These are phyloP conservation scores for Drosophila malerkotliana DNA, from an alignment of 1,140 invertebrate genomes.

Conservation along the genomic window DNA sequence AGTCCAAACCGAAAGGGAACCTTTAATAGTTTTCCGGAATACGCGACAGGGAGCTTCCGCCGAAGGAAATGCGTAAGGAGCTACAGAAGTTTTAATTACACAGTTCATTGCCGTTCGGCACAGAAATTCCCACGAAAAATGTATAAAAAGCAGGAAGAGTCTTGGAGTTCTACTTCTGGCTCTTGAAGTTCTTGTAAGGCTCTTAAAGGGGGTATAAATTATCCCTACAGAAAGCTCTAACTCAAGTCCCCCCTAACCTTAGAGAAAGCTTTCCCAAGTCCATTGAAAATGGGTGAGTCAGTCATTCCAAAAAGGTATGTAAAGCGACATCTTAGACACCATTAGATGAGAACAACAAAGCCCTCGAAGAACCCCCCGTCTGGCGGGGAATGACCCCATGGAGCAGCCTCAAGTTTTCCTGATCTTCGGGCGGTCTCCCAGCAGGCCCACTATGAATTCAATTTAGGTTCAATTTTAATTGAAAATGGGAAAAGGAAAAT, in stretches of 20 bases:
- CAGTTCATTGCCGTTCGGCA: slow-evolving; percentile 19
- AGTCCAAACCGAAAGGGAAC: slow-evolving; percentile 42
- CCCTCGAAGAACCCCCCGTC: slow-evolving; percentile 14
- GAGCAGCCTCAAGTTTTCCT: slow-evolving; percentile 20
- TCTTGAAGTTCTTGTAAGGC: background rate
- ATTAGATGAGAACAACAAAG: slow-evolving; percentile 26
- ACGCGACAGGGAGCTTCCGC: slow-evolving; percentile 59
- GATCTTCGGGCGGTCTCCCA: slow-evolving; percentile 30
- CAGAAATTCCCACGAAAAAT: slow-evolving; percentile 59
- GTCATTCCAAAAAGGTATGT: slow-evolving; percentile 14
- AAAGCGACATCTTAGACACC: slow-evolving; percentile 20
- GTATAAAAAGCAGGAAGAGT: slow-evolving; percentile 20
- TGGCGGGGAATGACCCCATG: slow-evolving; percentile 24
- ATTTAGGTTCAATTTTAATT: slow-evolving; percentile 43
- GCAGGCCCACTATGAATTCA: slow-evolving; percentile 30
- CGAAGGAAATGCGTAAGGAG: slow-evolving; percentile 72
- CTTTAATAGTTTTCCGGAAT: slow-evolving; percentile 79
- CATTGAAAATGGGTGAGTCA: slow-evolving; percentile 42
- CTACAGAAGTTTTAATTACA: slow-evolving; percentile 64
- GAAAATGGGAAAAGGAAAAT: background rate
- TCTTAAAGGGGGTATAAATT: background rate
- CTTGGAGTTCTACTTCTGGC: background rate
- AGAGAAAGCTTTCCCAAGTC: slow-evolving; percentile 17
- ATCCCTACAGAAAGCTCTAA: slow-evolving; percentile 5
- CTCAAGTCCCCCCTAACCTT: background rate